These are phyloP conservation scores for Neodiprion pinetum DNA, from an alignment of 1,140 invertebrate genomes.

Conservation along the genomic window DNA sequence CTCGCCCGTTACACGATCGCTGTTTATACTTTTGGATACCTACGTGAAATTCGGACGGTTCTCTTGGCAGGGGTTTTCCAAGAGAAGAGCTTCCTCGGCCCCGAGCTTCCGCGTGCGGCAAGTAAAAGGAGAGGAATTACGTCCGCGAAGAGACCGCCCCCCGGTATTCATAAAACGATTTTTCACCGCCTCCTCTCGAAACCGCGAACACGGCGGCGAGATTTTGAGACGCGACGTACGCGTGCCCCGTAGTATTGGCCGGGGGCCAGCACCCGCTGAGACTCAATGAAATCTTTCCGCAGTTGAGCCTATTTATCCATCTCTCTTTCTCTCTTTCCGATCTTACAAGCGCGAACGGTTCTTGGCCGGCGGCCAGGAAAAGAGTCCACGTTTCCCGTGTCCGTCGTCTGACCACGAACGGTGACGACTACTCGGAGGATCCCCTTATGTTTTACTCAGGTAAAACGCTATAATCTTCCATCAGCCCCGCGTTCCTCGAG, in stretches of 20 bases:
- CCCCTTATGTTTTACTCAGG: not conserved
- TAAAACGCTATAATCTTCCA: not conserved
- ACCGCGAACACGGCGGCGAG: not conserved
- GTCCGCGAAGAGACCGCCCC: not conserved
- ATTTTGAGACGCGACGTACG: constrained; percentile 30
- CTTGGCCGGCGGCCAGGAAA: constrained; percentile 4
- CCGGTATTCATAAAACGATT: too few species aligned
- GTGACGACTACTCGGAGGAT: not conserved
- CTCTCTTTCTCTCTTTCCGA: constrained; percentile 37
- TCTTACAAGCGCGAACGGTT: not conserved
- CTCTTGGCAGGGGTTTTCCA: not conserved
- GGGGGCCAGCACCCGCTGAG: constrained; percentile 49
- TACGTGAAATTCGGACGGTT: not conserved
- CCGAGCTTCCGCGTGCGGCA: too few species aligned
- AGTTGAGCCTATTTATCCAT: not conserved
- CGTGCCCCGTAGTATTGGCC: constrained; percentile 53
- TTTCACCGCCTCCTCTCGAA: not conserved
- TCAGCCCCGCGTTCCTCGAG: constrained; percentile 21
- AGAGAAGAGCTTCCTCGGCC: not conserved
- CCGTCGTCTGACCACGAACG: constrained; percentile 2
- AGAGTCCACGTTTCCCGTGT: too few species aligned
- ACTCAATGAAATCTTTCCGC: constrained; percentile 62
- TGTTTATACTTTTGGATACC: not conserved
- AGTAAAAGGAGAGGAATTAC: not conserved
- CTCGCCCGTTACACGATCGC: not conserved